Evolutionary conservation across 2,888 invertebrate genomes (phyloP).

Genomic region (Drosophila acutilabella): DNA sequence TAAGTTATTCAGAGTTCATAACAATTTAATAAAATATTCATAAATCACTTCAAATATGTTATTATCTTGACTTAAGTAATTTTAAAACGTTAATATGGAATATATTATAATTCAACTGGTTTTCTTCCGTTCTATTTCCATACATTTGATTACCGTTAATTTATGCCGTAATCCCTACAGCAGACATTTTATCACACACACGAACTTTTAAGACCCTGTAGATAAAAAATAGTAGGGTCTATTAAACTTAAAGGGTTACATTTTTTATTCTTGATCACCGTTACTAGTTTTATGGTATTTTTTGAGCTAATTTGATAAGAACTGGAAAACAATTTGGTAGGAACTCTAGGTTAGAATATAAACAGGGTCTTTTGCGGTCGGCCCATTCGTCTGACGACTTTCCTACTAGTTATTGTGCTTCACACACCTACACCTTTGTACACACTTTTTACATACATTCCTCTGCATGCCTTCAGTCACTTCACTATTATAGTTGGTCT

Average conservation of each 20-base stretch:
- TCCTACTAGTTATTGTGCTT: background rate
- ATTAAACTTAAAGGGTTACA: too few species aligned
- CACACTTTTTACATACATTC: background rate
- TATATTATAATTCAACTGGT: background rate
- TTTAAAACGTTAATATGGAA: background rate
- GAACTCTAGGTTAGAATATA: too few species aligned
- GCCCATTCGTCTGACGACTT: background rate
- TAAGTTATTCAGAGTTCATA: too few species aligned
- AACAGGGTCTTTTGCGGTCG: too few species aligned
- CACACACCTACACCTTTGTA: background rate
- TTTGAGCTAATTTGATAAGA: too few species aligned
- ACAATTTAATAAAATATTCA: background rate
- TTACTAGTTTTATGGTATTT: too few species aligned
- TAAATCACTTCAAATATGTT: background rate
- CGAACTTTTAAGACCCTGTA: background rate
- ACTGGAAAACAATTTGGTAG: too few species aligned
- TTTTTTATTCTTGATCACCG: too few species aligned
- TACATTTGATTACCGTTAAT: background rate
- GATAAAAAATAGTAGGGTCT: too few species aligned
- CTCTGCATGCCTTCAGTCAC: constrained; percentile 1
- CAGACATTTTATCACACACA: background rate
- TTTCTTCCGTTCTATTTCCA: background rate
- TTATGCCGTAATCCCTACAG: background rate
- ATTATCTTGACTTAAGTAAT: background rate
- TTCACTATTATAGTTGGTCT: background rate